Evolutionary conservation across 2,797 vertebrate species (phyloP).

Genomic region (Periophthalmus magnuspinnatus): DNA sequence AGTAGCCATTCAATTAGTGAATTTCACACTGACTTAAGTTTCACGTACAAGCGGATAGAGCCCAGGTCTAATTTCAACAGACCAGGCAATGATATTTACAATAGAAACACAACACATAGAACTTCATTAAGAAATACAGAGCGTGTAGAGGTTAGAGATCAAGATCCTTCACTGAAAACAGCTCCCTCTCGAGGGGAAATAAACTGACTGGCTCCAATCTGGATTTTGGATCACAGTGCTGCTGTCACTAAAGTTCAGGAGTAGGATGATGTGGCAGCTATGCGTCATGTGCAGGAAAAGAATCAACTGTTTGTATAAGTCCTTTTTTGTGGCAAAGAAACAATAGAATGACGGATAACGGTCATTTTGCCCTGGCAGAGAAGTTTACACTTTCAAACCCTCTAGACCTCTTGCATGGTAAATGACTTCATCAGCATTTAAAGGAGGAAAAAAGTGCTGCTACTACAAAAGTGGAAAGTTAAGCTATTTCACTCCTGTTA

Average conservation of each 20-base stretch:
- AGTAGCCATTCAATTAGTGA: slow-evolving; percentile 63
- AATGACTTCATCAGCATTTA: slow-evolving; percentile 46
- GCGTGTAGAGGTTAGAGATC: slow-evolving; percentile 20
- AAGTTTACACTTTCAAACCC: not conserved
- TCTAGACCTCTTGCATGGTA: slow-evolving; percentile 37
- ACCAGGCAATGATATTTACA: slow-evolving; percentile 22
- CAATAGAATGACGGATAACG: not conserved
- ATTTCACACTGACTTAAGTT: slow-evolving; percentile 67
- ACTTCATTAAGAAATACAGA: slow-evolving; percentile 34
- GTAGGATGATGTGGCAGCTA: slow-evolving; percentile 54
- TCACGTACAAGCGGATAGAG: slow-evolving; percentile 48
- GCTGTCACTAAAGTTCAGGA: slow-evolving; percentile 40
- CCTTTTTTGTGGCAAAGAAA: not conserved
- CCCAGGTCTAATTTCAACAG: slow-evolving; percentile 50
- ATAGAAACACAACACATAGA: not conserved
- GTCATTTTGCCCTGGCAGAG: not conserved
- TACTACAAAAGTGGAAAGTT: not conserved
- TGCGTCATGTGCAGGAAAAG: slow-evolving; percentile 12
- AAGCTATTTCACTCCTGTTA: not conserved
- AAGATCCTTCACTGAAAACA: slow-evolving; percentile 34
- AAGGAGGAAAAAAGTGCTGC: slow-evolving; percentile 8
- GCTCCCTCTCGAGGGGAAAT: slow-evolving; percentile 35
- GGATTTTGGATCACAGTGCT: slow-evolving; percentile 45
- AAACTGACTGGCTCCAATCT: slow-evolving; percentile 38
- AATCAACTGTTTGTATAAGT: not conserved